Conservation (phyloP, 2,797 vertebrate genomes). For the Peromyscus aztecus region DNA sequence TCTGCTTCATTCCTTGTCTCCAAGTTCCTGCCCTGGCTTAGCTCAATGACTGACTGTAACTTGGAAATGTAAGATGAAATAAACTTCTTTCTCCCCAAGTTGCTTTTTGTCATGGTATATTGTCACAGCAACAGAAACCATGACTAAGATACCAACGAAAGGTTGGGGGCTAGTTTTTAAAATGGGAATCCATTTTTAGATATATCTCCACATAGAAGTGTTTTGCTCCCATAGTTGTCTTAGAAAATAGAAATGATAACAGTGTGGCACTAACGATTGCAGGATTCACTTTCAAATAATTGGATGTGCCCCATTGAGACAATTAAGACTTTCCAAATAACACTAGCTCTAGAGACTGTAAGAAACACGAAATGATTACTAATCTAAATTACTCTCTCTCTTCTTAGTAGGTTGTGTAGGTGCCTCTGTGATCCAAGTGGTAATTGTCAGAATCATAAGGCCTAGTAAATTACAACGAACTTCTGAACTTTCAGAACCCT, state of each 20-base stretch:
- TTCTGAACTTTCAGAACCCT: neutral
- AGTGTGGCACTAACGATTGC: neutral
- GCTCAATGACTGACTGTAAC: neutral
- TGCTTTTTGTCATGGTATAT: neutral
- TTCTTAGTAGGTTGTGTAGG: neutral
- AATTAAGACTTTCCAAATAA: slow-evolving; percentile 65
- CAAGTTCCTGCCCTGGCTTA: neutral
- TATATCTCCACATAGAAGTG: neutral
- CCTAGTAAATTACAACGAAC: neutral
- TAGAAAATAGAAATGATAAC: neutral
- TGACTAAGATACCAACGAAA: neutral
- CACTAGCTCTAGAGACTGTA: slow-evolving; percentile 17
- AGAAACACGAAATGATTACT: neutral
- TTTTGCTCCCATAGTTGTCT: neutral
- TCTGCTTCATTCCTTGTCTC: neutral
- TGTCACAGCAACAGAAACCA: neutral
- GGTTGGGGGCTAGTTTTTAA: neutral
- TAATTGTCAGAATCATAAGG: neutral
- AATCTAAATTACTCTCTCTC: neutral
- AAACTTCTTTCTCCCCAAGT: neutral
- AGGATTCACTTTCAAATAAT: slow-evolving; percentile 48
- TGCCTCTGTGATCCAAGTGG: neutral
- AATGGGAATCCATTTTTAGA: neutral
- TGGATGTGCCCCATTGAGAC: slow-evolving; percentile 45
- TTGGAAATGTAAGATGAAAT: neutral